Conservation (phyloP, 2,888 invertebrate genomes). For the Eupithecia inturbata region DNA sequence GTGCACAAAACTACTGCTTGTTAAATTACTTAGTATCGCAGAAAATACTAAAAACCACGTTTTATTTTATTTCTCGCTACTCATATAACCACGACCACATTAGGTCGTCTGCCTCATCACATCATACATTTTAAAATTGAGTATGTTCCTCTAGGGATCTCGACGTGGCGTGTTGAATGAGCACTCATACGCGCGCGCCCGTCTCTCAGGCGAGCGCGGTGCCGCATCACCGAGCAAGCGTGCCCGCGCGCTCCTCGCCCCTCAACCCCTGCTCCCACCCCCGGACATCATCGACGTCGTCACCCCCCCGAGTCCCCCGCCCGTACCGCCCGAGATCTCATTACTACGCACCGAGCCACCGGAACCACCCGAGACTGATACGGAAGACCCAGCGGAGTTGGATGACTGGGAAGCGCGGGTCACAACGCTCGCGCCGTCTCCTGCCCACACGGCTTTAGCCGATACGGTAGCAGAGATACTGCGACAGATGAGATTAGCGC, state of each 20-base stretch:
- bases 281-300: constrained; percentile 37
- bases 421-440: constrained; percentile 54
- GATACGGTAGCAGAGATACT: constrained; percentile 50
- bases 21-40: no score
- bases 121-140: neutral
- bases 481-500: constrained; percentile 56
- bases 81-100: neutral
- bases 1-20: no score
- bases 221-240: constrained; percentile 41
- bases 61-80: neutral
- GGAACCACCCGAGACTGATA: constrained; percentile 20
- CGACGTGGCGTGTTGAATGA: constrained; percentile 69
- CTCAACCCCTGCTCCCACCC: constrained; percentile 39
- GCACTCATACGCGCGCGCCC: constrained; percentile 71
- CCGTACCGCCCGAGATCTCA: constrained; percentile 14
- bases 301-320: constrained; percentile 35
- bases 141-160: constrained; percentile 41
- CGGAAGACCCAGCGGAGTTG: constrained; percentile 39
- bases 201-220: constrained; percentile 52
- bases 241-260: constrained; percentile 41
- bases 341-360: constrained; percentile 1
- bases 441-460: constrained; percentile 58
- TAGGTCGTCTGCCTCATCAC: no score
- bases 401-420: constrained; percentile 61
- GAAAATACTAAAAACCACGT: neutral